These are phyloP conservation scores for Platerodrilus igneus DNA, from an alignment of 2,888 invertebrate species.

Conservation along the genomic window DNA sequence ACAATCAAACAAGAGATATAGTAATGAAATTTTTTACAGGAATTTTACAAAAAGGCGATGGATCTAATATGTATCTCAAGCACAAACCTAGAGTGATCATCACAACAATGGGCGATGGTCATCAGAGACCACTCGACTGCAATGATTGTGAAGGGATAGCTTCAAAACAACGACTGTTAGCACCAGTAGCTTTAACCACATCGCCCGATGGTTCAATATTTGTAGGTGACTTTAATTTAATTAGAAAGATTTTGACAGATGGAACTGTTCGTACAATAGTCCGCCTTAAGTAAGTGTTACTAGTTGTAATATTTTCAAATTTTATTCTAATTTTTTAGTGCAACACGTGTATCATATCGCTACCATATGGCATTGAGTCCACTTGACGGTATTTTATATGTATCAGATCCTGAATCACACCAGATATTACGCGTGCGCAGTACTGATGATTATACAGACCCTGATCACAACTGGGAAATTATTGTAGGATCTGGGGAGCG, in stretches of 20 bases:
- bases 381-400: slow-evolving; percentile 86
- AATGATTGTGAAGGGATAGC: slow-evolving; percentile 75
- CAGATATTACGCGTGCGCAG: slow-evolving; percentile 86
- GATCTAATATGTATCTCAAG: slow-evolving; percentile 89
- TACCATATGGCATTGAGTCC: slow-evolving; percentile 97
- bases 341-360: slow-evolving; percentile 89
- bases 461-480: slow-evolving; percentile 91
- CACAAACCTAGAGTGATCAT: slow-evolving; percentile 88
- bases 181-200: slow-evolving; percentile 88
- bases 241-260: slow-evolving; percentile 80
- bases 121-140: slow-evolving; percentile 84
- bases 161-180: slow-evolving; percentile 73
- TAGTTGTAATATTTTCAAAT: slow-evolving; percentile 5
- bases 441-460: slow-evolving; percentile 75
- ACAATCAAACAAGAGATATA: too few species aligned
- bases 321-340: slow-evolving; percentile 57
- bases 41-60: slow-evolving; percentile 95
- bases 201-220: slow-evolving; percentile 91
- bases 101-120: slow-evolving; percentile 88
- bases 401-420: slow-evolving; percentile 93
- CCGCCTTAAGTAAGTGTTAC: slow-evolving; percentile 66
- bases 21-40: slow-evolving; percentile 58
- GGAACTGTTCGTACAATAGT: slow-evolving; percentile 77
- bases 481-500: slow-evolving; percentile 93
- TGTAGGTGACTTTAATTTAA: slow-evolving; percentile 93